Conservation (phyloP, 2,113 vertebrate species). For the Acrocephalus kingi region DNA sequence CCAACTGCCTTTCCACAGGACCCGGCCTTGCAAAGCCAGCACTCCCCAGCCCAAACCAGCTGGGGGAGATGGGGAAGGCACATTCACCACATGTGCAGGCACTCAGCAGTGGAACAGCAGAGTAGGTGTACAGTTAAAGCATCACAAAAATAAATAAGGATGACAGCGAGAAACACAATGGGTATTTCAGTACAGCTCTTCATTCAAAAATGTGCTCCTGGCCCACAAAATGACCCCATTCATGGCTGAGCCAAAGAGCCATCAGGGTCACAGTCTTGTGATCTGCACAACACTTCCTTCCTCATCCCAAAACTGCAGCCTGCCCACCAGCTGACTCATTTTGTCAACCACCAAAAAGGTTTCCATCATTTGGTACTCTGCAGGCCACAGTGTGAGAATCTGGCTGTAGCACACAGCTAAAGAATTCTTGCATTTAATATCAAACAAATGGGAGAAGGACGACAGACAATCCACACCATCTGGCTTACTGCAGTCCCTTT, state of each 20-base stretch:
- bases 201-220: background rate
- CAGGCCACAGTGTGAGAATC: background rate
- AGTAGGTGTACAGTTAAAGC: background rate
- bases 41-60: background rate
- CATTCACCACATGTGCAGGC: rapidly evolving
- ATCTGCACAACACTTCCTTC: background rate
- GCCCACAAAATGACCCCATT: background rate
- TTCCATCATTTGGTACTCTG: background rate
- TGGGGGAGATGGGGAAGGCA: background rate
- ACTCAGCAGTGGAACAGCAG: background rate
- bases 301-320: background rate
- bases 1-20: background rate
- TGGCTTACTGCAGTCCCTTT: too few species aligned
- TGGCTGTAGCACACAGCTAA: background rate
- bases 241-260: background rate
- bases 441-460: constrained; percentile 24
- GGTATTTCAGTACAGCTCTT: background rate
- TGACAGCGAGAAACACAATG: background rate
- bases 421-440: constrained; percentile 7
- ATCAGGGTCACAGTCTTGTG: background rate
- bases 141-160: background rate
- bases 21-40: background rate
- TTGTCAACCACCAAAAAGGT: background rate
- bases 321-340: background rate
- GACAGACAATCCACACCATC: background rate